Conservation (phyloP, 2,888 invertebrate genomes). For the Netelia fuscicornis region DNA sequence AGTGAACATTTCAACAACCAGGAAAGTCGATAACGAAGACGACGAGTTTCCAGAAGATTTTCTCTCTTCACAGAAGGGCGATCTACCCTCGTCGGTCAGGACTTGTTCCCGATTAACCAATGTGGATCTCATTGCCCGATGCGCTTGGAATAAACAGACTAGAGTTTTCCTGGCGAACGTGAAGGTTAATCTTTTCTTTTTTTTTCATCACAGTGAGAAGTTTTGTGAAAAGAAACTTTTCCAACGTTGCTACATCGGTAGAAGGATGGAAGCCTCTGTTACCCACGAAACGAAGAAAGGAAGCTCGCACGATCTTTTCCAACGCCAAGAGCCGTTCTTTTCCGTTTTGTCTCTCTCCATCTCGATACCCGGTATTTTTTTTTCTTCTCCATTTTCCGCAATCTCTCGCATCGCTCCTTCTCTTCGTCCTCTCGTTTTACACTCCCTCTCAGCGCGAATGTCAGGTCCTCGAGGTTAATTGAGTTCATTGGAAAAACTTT, state of each 20-base stretch:
- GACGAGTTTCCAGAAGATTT: constrained; percentile 52
- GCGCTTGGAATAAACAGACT: constrained; percentile 73
- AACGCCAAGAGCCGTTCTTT: constrained; percentile 31
- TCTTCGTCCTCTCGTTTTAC: constrained; percentile 47
- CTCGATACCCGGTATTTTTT: constrained; percentile 1
- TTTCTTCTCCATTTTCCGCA: constrained; percentile 20
- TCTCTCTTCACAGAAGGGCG: constrained; percentile 21
- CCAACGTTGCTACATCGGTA: constrained; percentile 50
- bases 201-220: constrained; percentile 52
- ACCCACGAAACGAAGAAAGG: constrained; percentile 21
- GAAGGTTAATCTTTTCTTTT: constrained; percentile 38
- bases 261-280: constrained; percentile 74
- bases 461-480: constrained; percentile 66
- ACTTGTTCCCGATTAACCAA: constrained; percentile 62
- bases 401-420: constrained; percentile 27
- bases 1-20: constrained; percentile 59
- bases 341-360: constrained; percentile 26
- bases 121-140: constrained; percentile 71
- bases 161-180: constrained; percentile 27
- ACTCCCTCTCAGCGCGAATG: constrained; percentile 36
- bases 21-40: constrained; percentile 53
- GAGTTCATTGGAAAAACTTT: constrained; percentile 72
- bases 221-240: constrained; percentile 33
- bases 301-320: constrained; percentile 45
- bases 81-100: constrained; percentile 45